A percentile compares a stretch with the other conserved stretches of the same genome.
These are phyloP conservation scores for Calonectris borealis DNA, from an alignment of 2,113 vertebrate species.

Conservation along the genomic window DNA sequence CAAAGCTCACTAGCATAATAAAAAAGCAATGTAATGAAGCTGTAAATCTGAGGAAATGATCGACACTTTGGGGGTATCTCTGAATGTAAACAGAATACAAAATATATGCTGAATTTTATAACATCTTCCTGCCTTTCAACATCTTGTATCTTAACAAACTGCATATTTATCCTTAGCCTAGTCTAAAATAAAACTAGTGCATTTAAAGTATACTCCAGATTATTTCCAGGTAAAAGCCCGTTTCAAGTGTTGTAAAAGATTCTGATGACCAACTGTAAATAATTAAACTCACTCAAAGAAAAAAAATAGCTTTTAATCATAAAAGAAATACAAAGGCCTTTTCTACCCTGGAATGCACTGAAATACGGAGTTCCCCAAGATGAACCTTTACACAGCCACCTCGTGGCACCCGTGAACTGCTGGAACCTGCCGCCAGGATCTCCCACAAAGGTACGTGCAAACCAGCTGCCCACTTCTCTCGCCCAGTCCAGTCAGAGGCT, in stretches of 20 bases:
- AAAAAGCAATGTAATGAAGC: constrained; percentile 19
- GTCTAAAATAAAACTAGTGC: not conserved
- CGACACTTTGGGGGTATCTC: not conserved
- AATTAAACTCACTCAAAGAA: not conserved
- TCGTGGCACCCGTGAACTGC: not conserved
- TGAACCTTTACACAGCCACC: not conserved
- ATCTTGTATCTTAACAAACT: not conserved
- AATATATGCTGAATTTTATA: constrained; percentile 10
- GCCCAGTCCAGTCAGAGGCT: not conserved
- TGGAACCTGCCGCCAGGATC: not conserved
- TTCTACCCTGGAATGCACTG: not conserved
- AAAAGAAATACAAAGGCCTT: not conserved
- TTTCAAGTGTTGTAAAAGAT: not conserved
- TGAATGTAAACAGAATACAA: constrained; percentile 39
- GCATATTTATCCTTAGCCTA: not conserved
- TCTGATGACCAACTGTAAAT: not conserved
- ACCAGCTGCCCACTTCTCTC: not conserved
- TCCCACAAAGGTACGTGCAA: no score
- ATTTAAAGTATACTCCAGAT: not conserved
- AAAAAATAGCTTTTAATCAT: not conserved
- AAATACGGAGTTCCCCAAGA: not conserved
- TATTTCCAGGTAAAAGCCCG: not conserved
- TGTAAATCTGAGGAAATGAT: constrained; percentile 17
- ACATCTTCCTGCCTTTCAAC: not conserved
- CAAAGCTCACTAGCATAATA: not conserved